A percentile compares a stretch with the other conserved stretches of the same genome.
phyloP scores from a whole-genome alignment of 2,113 vertebrate genomes.

The Cettia cetti region DNA sequence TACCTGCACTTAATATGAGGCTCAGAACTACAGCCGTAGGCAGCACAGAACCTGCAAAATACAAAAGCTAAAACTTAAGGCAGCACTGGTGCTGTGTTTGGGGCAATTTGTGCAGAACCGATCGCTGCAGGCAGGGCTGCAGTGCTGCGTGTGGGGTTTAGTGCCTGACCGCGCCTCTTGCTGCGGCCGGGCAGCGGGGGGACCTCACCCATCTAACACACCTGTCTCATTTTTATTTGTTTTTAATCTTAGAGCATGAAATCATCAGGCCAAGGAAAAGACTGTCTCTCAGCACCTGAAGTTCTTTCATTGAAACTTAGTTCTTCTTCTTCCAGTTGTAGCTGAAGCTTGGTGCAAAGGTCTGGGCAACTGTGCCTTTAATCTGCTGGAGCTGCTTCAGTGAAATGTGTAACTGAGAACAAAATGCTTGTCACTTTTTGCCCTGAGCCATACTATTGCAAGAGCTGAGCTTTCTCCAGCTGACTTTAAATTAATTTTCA shows the following conservation, averaged over 20 bases:
- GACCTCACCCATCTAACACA: rapidly evolving
- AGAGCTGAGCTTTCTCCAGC: not conserved
- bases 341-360: not conserved
- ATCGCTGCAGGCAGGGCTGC: not conserved
- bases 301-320: not conserved
- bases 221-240: rapidly evolving
- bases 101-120: not conserved
- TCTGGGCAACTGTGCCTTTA: not conserved
- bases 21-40: not conserved
- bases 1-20: not conserved
- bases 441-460: not conserved
- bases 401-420: not conserved
- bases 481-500: not conserved
- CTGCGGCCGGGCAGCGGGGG: rapidly evolving
- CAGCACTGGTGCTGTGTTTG: not conserved
- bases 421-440: not conserved
- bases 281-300: not conserved
- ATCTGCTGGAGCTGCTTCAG: not conserved
- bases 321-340: not conserved
- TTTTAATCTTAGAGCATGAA: not conserved
- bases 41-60: not conserved
- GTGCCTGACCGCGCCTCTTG: not conserved
- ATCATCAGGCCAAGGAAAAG: not conserved
- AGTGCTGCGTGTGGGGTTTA: rapidly evolving
- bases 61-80: not conserved